These are phyloP conservation scores for Hipposideros armiger DNA, from an alignment of 2,113 vertebrate genomes.

Conservation along the genomic window DNA sequence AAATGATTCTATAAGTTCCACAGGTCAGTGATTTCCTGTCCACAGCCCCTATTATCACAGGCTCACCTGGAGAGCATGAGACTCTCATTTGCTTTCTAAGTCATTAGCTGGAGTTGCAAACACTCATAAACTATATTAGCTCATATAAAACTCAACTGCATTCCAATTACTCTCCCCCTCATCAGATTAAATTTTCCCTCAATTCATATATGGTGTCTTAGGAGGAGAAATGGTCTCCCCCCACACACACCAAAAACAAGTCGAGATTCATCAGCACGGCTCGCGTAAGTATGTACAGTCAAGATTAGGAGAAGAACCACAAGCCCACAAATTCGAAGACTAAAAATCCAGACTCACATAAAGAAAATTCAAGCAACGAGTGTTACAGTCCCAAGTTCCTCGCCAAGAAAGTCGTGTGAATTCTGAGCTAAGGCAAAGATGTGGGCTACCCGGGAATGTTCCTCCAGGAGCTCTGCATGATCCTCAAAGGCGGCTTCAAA, in stretches of 20 bases:
- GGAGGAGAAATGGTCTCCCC: not conserved
- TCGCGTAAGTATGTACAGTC: not conserved
- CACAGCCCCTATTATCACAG: not conserved
- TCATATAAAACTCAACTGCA: not conserved
- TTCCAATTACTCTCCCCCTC: not conserved
- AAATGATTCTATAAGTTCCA: not conserved
- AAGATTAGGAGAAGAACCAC: not conserved
- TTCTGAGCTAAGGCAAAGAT: not conserved
- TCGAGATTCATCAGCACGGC: not conserved
- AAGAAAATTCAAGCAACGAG: not conserved
- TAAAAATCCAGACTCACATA: not conserved
- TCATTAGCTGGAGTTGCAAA: not conserved
- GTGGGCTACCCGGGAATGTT: not conserved
- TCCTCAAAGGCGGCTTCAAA: not conserved
- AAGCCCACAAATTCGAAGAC: not conserved
- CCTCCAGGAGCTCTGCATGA: not conserved
- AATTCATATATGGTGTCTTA: not conserved
- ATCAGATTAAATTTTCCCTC: not conserved
- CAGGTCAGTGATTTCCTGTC: not conserved
- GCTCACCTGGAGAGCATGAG: not conserved
- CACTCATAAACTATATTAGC: not conserved
- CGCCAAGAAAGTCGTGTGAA: not conserved
- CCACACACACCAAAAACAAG: not conserved
- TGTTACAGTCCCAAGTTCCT: not conserved
- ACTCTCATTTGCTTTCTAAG: not conserved